Base-by-base conservation (phyloP, 2,113 vertebrate genomes). In the Phodopus roborovskii region DNA sequence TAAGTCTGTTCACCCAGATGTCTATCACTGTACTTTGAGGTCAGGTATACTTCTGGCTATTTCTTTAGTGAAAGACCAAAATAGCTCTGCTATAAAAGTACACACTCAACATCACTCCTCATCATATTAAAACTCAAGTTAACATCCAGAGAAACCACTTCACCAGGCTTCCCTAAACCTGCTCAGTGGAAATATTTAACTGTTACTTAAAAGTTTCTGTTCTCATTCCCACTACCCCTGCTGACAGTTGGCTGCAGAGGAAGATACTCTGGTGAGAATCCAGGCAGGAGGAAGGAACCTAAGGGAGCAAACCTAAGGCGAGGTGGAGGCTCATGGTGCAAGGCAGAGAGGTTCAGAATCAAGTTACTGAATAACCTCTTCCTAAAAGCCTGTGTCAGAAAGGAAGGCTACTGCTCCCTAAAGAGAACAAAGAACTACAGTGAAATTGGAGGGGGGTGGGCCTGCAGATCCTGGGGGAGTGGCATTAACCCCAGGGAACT, bases 71-170 rank as follows among this genome's bases (percentile, higher is more conserved):
- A 79, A 81, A 79, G 19, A 92, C 50, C 83, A 84, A 81, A 94
- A 90, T 3, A 87, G 16, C 33, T 30, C 64, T 82, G 93, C 45
- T 56, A 50, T 75, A 90, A 73, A 93, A 66, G 60, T 20, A 42
- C 12, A 16, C 15, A 93, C 1, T 83, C 86, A 91, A 81, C 39
- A 94, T 42, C 48, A 33, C 17, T 79, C 58, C 45, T 33, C 39
- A 71, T n/a, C 6, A 66, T 88, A 58, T 90, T 88, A 91, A 93
- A 94, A 97, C 92, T 60, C 11, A 78, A 88, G 77, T 81, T 50
- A 78, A 53, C 13, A 28, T 64, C 8, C 58, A 74, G 56, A 86
- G 39, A 81, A 70, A 70, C 39, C 28, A 91, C 26, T 90, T 90
- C 64, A 71, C 22, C 39, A 17, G 0, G 20, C 11, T 86, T 90